These are phyloP conservation scores for Apogon hyalosoma DNA, from an alignment of 2,797 vertebrate species.

Conservation along the genomic window DNA sequence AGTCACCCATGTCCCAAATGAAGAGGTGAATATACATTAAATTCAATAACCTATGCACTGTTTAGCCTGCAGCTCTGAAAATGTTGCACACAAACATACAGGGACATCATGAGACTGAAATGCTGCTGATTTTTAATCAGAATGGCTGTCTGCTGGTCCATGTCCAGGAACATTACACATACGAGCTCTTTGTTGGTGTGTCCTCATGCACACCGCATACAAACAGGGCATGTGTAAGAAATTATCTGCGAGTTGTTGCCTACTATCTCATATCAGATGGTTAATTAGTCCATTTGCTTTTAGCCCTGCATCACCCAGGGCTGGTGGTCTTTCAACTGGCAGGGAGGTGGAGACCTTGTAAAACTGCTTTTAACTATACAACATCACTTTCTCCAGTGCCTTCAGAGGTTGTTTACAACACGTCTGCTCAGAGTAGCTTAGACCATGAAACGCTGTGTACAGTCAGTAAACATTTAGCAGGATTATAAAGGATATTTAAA, in stretches of 20 bases:
- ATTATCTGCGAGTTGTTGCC: slow-evolving; percentile 64
- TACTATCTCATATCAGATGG: slow-evolving; percentile 62
- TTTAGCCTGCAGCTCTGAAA: slow-evolving; percentile 31
- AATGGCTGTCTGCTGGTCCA: slow-evolving; percentile 32
- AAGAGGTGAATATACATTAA: slow-evolving; percentile 32
- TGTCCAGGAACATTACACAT: slow-evolving; percentile 58
- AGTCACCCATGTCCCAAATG: slow-evolving; percentile 42
- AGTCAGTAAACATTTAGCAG: slow-evolving; percentile 64
- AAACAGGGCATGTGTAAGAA: slow-evolving; percentile 72
- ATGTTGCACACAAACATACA: slow-evolving; percentile 7
- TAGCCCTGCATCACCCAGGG: slow-evolving; percentile 53
- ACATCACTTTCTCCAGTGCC: slow-evolving; percentile 69
- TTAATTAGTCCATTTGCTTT: slow-evolving; percentile 72
- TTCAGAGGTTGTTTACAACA: slow-evolving; percentile 64
- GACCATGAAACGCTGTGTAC: slow-evolving; percentile 38
- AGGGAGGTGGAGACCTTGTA: slow-evolving; percentile 67
- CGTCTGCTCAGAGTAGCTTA: slow-evolving; percentile 27
- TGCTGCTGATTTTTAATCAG: slow-evolving; percentile 38
- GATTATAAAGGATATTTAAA: slow-evolving; percentile 46
- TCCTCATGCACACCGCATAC: slow-evolving; percentile 35
- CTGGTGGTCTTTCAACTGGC: slow-evolving; percentile 61
- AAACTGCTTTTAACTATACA: slow-evolving; percentile 74
- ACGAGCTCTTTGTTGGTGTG: slow-evolving; percentile 52
- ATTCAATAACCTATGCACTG: slow-evolving; percentile 24
- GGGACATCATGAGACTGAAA: slow-evolving; percentile 30